phyloP scores from a whole-genome alignment of 2,888 invertebrate genomes.

The Halictus ligatus region DNA sequence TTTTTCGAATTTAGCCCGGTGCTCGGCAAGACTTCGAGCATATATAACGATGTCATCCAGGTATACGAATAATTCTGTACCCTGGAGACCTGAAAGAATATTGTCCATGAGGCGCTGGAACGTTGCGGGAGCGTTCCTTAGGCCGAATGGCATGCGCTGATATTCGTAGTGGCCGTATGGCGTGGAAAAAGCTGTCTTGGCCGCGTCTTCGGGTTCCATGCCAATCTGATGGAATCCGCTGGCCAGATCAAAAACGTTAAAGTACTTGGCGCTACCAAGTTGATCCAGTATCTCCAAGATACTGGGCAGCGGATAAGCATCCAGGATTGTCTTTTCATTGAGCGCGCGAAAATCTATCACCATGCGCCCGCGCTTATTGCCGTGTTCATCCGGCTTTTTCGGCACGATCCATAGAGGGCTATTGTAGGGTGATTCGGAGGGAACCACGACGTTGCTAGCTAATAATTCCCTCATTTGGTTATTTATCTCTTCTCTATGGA shows the following conservation, averaged over 20 bases:
- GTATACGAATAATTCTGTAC: not conserved
- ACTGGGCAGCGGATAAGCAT: not conserved
- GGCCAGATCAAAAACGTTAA: not conserved
- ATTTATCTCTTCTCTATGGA: no score
- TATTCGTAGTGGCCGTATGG: not conserved
- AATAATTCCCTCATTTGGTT: no score
- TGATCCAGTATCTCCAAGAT: not conserved
- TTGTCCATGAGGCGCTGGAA: conserved; percentile 25
- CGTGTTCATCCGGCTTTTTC: no score
- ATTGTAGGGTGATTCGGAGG: not conserved
- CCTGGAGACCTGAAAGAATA: not conserved
- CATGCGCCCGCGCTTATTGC: no score
- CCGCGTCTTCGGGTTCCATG: not conserved
- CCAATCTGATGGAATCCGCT: not conserved
- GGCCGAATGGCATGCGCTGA: conserved; percentile 3
- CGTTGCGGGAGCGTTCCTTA: conserved; percentile 11
- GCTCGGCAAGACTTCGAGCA: not conserved
- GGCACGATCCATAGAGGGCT: no score
- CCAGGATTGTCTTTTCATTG: no score
- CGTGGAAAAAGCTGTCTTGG: not conserved
- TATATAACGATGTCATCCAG: not conserved
- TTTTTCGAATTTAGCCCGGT: not conserved
- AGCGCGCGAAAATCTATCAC: no score
- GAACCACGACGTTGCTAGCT: not conserved
- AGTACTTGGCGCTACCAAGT: conserved; percentile 8